Percentiles rank a stretch among this genome's conserved stretches.
These are phyloP conservation scores for Candidula unifasciata DNA, from an alignment of 2,888 invertebrate species.

Conservation along the genomic window DNA sequence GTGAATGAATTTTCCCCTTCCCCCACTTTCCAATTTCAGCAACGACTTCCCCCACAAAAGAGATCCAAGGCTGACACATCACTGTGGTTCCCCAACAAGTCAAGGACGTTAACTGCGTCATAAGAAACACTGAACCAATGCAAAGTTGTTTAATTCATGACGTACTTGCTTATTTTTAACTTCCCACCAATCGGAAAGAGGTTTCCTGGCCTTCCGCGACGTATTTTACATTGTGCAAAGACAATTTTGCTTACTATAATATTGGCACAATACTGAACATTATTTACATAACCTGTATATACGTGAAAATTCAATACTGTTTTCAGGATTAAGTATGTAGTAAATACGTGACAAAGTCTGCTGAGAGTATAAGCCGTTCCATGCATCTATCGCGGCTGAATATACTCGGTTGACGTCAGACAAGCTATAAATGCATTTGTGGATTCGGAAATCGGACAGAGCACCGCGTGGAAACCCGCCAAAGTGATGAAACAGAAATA, in stretches of 20 bases:
- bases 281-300: too few species aligned
- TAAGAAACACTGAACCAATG: not conserved
- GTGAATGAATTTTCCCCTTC: too few species aligned
- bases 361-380: too few species aligned
- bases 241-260: not conserved
- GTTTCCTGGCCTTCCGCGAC: constrained; percentile 4
- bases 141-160: constrained; percentile 31
- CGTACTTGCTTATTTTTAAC: constrained; percentile 47
- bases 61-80: not conserved
- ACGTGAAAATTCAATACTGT: too few species aligned
- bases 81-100: constrained; percentile 30
- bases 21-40: constrained; percentile 21
- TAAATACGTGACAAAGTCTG: too few species aligned
- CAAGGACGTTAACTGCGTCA: constrained; percentile 49
- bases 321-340: too few species aligned
- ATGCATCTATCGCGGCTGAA: constrained; percentile 32
- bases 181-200: not conserved
- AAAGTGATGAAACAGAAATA: not conserved
- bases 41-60: constrained; percentile 9
- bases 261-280: too few species aligned
- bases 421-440: not conserved
- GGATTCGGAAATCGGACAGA: constrained; percentile 40
- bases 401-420: not conserved
- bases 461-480: not conserved
- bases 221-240: not conserved